These are phyloP conservation scores for Agrochola macilenta DNA, from an alignment of 2,888 invertebrate species.

Conservation along the genomic window DNA sequence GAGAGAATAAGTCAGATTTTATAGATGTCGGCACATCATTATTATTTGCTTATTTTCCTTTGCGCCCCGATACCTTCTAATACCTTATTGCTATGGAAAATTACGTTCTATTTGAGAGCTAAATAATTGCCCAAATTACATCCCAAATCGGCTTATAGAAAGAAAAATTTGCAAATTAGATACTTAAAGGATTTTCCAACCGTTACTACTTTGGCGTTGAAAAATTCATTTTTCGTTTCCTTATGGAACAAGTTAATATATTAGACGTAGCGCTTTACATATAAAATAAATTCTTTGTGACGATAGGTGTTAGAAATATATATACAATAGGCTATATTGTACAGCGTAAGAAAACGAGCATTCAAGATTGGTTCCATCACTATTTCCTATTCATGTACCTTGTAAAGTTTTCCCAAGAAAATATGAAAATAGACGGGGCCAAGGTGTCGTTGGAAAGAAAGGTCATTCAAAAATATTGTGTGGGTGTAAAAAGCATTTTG, in stretches of 20 bases:
- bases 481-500: too few species aligned
- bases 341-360: background rate
- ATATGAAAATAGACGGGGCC: background rate
- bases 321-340: background rate
- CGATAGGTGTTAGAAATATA: background rate
- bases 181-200: constrained; percentile 83
- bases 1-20: constrained; percentile 73
- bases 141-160: constrained; percentile 82
- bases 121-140: constrained; percentile 86
- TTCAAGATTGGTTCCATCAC: background rate
- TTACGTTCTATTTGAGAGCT: constrained; percentile 82
- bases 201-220: constrained; percentile 33
- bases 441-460: too few species aligned
- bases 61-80: constrained; percentile 78
- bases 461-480: too few species aligned
- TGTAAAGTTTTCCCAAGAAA: background rate
- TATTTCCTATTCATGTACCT: background rate
- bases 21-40: constrained; percentile 81
- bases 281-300: background rate
- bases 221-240: constrained; percentile 37
- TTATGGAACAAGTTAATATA: background rate
- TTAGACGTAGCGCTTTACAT: background rate
- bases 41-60: constrained; percentile 84
- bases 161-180: constrained; percentile 84
- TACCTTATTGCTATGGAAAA: constrained; percentile 80